Percentiles rank a stretch among this genome's conserved stretches.
Conservation (phyloP, 2,888 invertebrate species). For the Yponomeuta cagnagella region DNA sequence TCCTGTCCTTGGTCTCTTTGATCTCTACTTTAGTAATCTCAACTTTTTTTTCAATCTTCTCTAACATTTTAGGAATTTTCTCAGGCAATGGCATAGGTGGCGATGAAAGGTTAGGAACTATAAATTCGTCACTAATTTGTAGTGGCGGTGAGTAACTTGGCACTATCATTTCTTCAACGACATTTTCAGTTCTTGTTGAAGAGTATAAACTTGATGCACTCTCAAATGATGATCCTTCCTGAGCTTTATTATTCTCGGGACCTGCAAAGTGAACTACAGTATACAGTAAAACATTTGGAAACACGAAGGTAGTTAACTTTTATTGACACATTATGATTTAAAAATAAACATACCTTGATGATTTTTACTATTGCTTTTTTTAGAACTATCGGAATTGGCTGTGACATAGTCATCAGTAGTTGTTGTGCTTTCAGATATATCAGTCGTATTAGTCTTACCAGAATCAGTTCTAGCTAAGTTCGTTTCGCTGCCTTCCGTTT, state of each 20-base stretch:
- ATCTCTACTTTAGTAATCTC: constrained; percentile 54
- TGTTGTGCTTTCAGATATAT: constrained; percentile 91
- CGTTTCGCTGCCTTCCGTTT: constrained; percentile 57
- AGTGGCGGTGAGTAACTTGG: constrained; percentile 77
- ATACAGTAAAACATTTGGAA: neutral
- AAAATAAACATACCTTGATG: constrained; percentile 7
- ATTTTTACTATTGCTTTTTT: constrained; percentile 70
- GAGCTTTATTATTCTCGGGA: constrained; percentile 75
- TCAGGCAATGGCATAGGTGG: constrained; percentile 66
- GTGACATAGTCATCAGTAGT: constrained; percentile 92
- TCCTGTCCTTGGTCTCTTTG: constrained; percentile 35
- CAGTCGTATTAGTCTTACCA: constrained; percentile 82
- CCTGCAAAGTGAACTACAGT: constrained; percentile 37
- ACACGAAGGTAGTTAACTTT: neutral
- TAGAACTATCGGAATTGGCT: constrained; percentile 86
- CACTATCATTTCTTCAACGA: constrained; percentile 78
- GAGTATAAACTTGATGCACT: constrained; percentile 89
- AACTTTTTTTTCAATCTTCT: constrained; percentile 62
- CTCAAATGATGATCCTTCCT: constrained; percentile 91
- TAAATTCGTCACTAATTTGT: constrained; percentile 67
- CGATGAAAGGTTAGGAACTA: constrained; percentile 61
- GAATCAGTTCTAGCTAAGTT: constrained; percentile 82
- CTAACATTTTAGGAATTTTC: constrained; percentile 49
- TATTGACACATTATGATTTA: neutral
- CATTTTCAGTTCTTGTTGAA: constrained; percentile 82